These are phyloP conservation scores for Felis chaus DNA, from an alignment of 2,113 vertebrate species.

Conservation along the genomic window DNA sequence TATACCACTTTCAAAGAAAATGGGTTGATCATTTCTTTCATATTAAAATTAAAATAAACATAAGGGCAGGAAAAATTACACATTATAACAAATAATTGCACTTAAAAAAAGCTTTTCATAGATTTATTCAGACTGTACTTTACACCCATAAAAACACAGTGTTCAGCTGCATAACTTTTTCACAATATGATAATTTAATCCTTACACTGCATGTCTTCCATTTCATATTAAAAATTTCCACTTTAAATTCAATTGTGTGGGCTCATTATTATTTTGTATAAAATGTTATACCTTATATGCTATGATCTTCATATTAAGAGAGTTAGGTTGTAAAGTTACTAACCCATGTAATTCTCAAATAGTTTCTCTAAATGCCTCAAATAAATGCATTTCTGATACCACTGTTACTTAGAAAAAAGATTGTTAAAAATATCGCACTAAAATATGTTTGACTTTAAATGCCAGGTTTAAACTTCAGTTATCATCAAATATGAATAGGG, in stretches of 20 bases:
- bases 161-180: conserved; percentile 76
- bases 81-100: conserved; percentile 60
- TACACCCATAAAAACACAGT: conserved; percentile 65
- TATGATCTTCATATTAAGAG: conserved; percentile 68
- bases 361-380: conserved; percentile 51
- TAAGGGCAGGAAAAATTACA: conserved; percentile 59
- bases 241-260: conserved; percentile 41
- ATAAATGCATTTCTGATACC: conserved; percentile 63
- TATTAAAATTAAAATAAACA: conserved; percentile 78
- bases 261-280: conserved; percentile 66
- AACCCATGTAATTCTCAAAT: conserved; percentile 61
- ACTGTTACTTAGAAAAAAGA: conserved; percentile 32
- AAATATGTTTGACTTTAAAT: neutral
- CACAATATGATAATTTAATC: conserved; percentile 69
- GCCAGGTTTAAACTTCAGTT: neutral
- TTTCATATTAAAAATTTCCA: conserved; percentile 46
- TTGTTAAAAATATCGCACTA: neutral
- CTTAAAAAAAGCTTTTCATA: conserved; percentile 69
- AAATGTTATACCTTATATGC: conserved; percentile 27
- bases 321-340: conserved; percentile 53
- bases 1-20: conserved; percentile 72
- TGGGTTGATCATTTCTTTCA: conserved; percentile 70
- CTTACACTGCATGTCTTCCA: conserved; percentile 61
- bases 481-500: neutral
- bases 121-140: conserved; percentile 68